Conservation (phyloP, 2,113 vertebrate species). For the Petrocephalus zakoni region DNA sequence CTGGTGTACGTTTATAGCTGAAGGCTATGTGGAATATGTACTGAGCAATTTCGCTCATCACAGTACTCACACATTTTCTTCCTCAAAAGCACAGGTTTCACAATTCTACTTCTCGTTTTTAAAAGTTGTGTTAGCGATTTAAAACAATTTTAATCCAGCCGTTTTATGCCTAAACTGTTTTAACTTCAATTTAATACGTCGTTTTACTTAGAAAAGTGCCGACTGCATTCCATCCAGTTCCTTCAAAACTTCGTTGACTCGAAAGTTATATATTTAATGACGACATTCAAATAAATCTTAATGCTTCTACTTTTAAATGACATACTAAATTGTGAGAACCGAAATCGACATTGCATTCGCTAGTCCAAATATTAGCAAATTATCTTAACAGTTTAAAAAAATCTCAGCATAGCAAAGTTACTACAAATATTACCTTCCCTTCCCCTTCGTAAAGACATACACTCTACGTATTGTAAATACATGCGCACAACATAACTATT, state of each 20-base stretch:
- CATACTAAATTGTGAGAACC: background rate
- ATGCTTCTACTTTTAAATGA: background rate
- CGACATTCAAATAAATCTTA: background rate
- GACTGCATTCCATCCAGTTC: background rate
- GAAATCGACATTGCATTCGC: background rate
- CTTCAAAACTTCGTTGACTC: background rate
- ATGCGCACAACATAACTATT: background rate
- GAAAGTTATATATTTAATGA: background rate
- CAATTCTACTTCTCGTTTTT: background rate
- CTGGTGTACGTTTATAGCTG: background rate
- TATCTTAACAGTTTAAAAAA: background rate
- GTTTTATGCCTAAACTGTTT: too few relatives aligned
- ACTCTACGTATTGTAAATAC: background rate
- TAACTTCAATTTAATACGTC: too few relatives aligned
- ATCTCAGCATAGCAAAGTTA: background rate
- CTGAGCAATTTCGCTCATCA: background rate
- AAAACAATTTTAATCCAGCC: too few relatives aligned
- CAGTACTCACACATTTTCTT: background rate
- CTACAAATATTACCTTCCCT: background rate
- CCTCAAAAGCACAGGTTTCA: background rate
- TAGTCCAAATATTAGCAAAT: background rate
- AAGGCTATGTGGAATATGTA: background rate
- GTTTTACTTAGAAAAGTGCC: background rate
- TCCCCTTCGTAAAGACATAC: background rate
- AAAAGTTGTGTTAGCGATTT: background rate